Evolutionary conservation across 2,888 invertebrate genomes (phyloP).

Genomic region (Lepidonotus clava): DNA sequence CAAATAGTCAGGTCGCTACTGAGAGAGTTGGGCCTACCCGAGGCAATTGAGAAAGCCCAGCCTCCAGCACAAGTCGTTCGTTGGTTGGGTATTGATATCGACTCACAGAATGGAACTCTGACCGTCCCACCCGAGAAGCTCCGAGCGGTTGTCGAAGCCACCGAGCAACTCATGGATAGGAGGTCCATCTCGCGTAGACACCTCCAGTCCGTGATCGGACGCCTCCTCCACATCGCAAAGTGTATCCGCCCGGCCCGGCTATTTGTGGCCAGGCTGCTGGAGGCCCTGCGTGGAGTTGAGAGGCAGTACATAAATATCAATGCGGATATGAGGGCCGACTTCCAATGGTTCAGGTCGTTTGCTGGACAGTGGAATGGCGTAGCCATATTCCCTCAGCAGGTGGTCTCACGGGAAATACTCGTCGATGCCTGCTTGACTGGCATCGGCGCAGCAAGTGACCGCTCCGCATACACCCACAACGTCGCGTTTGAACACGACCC

Average conservation of each 20-base stretch:
- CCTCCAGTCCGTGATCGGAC: not conserved
- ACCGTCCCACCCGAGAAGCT: not conserved
- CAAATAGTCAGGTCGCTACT: not conserved
- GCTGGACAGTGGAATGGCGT: not conserved
- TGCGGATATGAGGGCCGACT: not conserved
- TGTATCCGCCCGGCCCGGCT: not conserved
- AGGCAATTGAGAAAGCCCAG: not conserved
- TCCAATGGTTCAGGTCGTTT: not conserved
- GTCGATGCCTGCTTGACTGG: not conserved
- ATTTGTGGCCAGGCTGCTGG: not conserved
- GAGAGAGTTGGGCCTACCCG: not conserved
- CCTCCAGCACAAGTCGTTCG: not conserved
- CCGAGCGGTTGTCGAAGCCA: not conserved
- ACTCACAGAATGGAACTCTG: not conserved
- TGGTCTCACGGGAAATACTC: not conserved
- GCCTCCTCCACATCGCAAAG: not conserved
- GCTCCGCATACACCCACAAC: not conserved
- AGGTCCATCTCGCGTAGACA: not conserved
- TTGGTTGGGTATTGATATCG: not conserved
- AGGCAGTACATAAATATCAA: not conserved
- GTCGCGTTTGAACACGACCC: not conserved
- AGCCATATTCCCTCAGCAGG: not conserved
- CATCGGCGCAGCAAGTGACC: not conserved
- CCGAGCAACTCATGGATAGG: not conserved
- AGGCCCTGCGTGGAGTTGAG: not conserved